Conservation (phyloP, 1,140 invertebrate species). For the Phenacoccus solenopsis region DNA sequence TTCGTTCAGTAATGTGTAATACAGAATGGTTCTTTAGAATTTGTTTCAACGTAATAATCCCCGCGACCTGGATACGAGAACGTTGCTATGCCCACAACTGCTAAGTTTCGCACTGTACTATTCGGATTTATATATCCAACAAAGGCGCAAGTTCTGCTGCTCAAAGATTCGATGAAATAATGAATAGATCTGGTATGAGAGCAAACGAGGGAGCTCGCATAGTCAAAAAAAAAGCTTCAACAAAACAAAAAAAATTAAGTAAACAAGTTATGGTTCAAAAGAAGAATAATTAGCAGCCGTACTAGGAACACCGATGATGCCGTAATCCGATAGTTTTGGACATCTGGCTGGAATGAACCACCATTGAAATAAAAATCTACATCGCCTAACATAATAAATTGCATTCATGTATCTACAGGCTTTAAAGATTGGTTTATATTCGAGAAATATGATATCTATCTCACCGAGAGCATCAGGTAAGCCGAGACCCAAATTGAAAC, state of each 20-base stretch:
- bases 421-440: too few species aligned
- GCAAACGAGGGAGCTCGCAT: too few species aligned
- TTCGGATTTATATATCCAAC: too few species aligned
- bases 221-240: background rate
- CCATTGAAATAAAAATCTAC: conserved; percentile 32
- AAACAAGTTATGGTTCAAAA: background rate
- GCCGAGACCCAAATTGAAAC: background rate
- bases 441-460: background rate
- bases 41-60: too few species aligned
- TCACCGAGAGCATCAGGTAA: background rate
- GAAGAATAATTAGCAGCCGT: background rate
- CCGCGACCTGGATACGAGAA: too few species aligned
- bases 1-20: too few species aligned
- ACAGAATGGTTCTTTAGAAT: too few species aligned
- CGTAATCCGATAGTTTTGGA: background rate
- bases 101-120: too few species aligned
- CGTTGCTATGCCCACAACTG: too few species aligned
- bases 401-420: too few species aligned
- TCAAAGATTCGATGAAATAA: background rate
- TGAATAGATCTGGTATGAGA: background rate
- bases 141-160: too few species aligned
- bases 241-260: background rate
- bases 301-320: background rate
- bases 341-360: conserved; percentile 31
- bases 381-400: too few species aligned